Base-by-base conservation (phyloP, 2,888 invertebrate species). In the Anagyrus pseudococci region DNA sequence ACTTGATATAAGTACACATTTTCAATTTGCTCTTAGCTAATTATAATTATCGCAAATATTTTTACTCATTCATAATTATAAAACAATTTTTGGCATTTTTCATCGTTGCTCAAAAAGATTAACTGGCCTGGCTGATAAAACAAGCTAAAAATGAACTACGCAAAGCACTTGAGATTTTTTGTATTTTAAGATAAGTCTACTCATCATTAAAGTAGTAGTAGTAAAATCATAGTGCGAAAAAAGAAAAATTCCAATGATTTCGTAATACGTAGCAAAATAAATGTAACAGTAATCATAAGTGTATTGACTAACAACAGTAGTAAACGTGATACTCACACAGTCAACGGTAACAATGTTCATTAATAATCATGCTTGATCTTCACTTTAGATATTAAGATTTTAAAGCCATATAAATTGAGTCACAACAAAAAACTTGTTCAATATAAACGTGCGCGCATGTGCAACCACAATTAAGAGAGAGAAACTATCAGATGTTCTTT, bases 301-400 rank as follows among this genome's bases (percentile, higher is more conserved):
- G 47, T 68, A 66, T 66, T 64, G 59, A 68, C 66, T 68, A 68
- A 68, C 64, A 68, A 68, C 67, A 68, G 64, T 67, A 69, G 62
- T 67, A 69, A 69, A 67, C 66, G 66, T 64, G 66, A 67, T 62
- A 69, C 60, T 69, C 59, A 64, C 66, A 67, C 64, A 67, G 62
- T 65, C 65, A 61, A 69, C 66, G 65, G 59, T 60, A 67, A 64
- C 58, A 66, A 67, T 67, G 56, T 58, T 66, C 54, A 52, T 61
- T 59, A 49, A 46, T 64, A 57, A 58, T 47, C 41, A 54, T 26
- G 46, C 37, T 63, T 61, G 47, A 50, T 43, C 29, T 7, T 55
- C 57, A 62, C 25, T 66, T 19, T 41, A 55, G 40, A 59, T 57
- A 10, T 60, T 53, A 23, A 22, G 40, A 19, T 20, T 19, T 10